phyloP scores from a whole-genome alignment of 2,113 vertebrate genomes.

The Corapipo altera region DNA sequence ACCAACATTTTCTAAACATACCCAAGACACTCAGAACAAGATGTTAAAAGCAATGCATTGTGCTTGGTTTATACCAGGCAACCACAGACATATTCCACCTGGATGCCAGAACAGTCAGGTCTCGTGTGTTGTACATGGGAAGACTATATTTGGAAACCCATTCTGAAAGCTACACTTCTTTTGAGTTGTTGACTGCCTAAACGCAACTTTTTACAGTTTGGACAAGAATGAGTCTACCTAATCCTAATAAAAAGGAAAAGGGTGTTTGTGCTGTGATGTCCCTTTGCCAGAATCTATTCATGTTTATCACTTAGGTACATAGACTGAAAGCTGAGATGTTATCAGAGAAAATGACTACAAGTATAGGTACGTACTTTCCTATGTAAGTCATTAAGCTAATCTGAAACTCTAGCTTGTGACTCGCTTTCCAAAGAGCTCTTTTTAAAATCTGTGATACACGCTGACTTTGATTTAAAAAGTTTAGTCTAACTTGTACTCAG shows the following conservation, averaged over 20 bases:
- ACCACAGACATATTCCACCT: conserved; percentile 38
- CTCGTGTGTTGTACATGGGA: background rate
- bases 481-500: background rate
- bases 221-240: background rate
- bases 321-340: background rate
- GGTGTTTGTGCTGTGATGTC: background rate
- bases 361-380: background rate
- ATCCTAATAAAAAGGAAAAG: background rate
- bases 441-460: background rate
- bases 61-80: background rate
- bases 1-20: conserved; percentile 42
- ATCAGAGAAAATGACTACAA: background rate
- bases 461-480: background rate
- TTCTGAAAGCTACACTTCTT: background rate
- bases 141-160: background rate
- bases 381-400: background rate
- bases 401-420: background rate
- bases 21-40: conserved; percentile 35
- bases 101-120: conserved; percentile 6
- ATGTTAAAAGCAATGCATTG: background rate
- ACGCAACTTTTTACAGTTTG: background rate
- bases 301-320: background rate
- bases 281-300: background rate
- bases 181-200: background rate
- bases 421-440: background rate